Conservation (phyloP, 2,113 vertebrate species). For the Willisornis vidua region DNA sequence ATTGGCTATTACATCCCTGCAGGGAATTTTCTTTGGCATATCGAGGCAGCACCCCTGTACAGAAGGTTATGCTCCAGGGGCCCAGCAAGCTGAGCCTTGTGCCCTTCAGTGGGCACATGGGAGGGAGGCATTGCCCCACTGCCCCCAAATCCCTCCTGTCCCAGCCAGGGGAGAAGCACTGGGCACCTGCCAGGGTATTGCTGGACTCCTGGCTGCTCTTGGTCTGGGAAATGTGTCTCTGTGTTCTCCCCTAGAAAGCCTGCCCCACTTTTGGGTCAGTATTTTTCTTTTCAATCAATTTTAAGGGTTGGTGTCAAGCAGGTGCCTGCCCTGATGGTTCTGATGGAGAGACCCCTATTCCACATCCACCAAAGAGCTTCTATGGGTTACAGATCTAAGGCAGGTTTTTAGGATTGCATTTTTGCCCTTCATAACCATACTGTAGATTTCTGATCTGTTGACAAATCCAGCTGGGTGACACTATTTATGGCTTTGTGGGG, state of each 20-base stretch:
- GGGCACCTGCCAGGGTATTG: neutral
- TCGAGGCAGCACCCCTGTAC: neutral
- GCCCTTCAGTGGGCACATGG: neutral
- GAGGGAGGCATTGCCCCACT: neutral
- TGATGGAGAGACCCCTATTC: neutral
- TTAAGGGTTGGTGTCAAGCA: neutral
- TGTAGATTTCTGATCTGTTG: slow-evolving; percentile 46
- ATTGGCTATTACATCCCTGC: neutral
- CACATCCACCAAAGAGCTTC: neutral
- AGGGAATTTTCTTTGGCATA: neutral
- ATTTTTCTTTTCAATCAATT: neutral
- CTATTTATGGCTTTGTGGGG: slow-evolving; percentile 52
- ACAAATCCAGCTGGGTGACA: slow-evolving; percentile 30
- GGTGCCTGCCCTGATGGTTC: neutral
- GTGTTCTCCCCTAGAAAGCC: neutral
- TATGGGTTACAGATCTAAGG: neutral
- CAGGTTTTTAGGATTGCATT: neutral
- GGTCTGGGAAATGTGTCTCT: accelerated
- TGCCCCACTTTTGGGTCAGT: neutral
- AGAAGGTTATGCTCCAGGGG: neutral
- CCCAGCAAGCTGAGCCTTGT: accelerated
- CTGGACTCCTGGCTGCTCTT: neutral
- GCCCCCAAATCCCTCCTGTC: neutral
- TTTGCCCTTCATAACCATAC: slow-evolving; percentile 14
- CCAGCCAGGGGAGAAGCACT: accelerated